phyloP scores from a whole-genome alignment of 2,888 invertebrate genomes.

The Pasiphila rectangulata region DNA sequence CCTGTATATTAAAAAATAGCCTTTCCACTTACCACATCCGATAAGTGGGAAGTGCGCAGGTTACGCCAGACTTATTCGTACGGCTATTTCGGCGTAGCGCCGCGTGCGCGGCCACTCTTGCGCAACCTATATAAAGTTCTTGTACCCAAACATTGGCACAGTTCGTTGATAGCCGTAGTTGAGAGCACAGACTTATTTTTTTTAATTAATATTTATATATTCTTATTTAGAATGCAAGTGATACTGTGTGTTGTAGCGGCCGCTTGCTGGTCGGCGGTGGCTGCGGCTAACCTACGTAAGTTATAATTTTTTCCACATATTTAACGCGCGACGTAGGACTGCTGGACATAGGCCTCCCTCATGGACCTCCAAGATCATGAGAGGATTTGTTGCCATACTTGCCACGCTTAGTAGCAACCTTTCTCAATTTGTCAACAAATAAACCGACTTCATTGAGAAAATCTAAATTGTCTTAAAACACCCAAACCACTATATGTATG shows the following conservation, averaged over 20 bases:
- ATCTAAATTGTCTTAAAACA: too few relatives aligned
- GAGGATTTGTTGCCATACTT: too few relatives aligned
- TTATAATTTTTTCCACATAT: too few relatives aligned
- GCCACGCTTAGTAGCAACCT: too few relatives aligned
- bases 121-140: slow-evolving; percentile 37
- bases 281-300: slow-evolving; percentile 60
- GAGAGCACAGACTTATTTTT: slow-evolving; percentile 22
- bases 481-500: too few relatives aligned
- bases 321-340: too few relatives aligned
- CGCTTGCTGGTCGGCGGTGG: slow-evolving; percentile 38
- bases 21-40: slow-evolving; percentile 6
- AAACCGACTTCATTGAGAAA: too few relatives aligned
- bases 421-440: too few relatives aligned
- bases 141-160: slow-evolving; percentile 28
- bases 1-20: too few relatives aligned
- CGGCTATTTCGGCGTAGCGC: slow-evolving; percentile 9
- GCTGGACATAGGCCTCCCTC: too few relatives aligned
- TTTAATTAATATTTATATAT: slow-evolving; percentile 29
- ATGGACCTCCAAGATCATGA: too few relatives aligned
- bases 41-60: slow-evolving; percentile 9
- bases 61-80: slow-evolving; percentile 16
- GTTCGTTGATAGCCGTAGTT: slow-evolving; percentile 35
- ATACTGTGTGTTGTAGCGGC: slow-evolving; percentile 43
- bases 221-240: slow-evolving; percentile 51
- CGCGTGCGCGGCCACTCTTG: slow-evolving; percentile 21